Conservation (phyloP, 2,797 vertebrate species). For the Petrocephalus sullivani region DNA sequence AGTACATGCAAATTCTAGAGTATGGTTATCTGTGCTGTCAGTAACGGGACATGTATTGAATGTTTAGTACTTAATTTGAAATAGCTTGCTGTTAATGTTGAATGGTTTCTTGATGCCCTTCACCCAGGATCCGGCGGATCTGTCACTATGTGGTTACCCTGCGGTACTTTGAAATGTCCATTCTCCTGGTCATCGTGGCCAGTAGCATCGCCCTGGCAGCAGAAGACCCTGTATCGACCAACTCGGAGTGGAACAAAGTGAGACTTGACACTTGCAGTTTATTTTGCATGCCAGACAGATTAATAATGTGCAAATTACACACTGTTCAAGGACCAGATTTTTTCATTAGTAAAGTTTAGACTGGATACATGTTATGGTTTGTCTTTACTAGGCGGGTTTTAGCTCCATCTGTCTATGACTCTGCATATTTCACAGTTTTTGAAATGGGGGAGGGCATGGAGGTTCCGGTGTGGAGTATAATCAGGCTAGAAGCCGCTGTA, state of each 20-base stretch:
- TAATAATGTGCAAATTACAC: not conserved
- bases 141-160: conserved; percentile 94
- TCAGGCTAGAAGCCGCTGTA: too few species aligned
- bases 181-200: conserved; percentile 93
- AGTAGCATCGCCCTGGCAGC: conserved; percentile 96
- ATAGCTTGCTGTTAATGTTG: not conserved
- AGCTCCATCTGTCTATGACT: not conserved
- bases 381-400: not conserved
- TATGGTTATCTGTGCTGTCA: not conserved
- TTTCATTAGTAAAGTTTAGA: not conserved
- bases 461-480: too few species aligned
- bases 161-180: conserved; percentile 98
- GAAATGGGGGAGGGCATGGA: not conserved
- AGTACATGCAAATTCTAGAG: not conserved
- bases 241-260: conserved; percentile 93
- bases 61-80: not conserved
- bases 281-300: not conserved
- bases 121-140: conserved; percentile 76
- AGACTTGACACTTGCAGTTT: conserved; percentile 26
- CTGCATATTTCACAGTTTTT: not conserved
- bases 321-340: not conserved
- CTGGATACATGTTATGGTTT: not conserved
- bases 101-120: not conserved
- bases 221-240: conserved; percentile 90
- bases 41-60: not conserved